These are phyloP conservation scores for Microhierax caerulescens DNA, from an alignment of 2,797 vertebrate species.

Conservation along the genomic window DNA sequence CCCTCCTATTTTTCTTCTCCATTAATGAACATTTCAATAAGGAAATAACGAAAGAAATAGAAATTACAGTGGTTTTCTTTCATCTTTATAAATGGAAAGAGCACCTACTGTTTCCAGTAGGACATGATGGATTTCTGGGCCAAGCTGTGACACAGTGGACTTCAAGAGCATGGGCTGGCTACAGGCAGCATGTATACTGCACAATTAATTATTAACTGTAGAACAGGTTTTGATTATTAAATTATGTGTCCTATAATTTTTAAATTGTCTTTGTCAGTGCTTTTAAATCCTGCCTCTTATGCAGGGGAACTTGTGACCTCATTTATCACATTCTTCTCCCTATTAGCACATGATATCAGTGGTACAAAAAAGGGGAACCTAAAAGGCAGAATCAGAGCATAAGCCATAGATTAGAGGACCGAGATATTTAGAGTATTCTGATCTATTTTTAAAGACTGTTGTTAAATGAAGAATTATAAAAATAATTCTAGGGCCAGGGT, in stretches of 20 bases:
- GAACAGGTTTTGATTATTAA: slow-evolving; percentile 33
- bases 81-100: not conserved
- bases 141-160: not conserved
- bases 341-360: not conserved
- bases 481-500: not conserved
- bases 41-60: not conserved
- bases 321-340: slow-evolving; percentile 11
- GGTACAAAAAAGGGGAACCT: not conserved
- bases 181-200: not conserved
- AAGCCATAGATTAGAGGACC: not conserved
- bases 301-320: slow-evolving; percentile 7
- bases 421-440: not conserved
- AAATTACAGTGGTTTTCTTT: not conserved
- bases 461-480: not conserved
- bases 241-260: slow-evolving; percentile 6
- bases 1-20: not conserved
- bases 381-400: not conserved
- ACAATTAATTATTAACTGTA: not conserved
- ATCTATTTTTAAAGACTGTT: not conserved
- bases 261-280: slow-evolving; percentile 7
- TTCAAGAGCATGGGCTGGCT: not conserved
- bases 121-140: not conserved
- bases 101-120: not conserved
- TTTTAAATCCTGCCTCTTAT: slow-evolving; percentile 27
- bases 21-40: not conserved